Conservation (phyloP, 2,888 invertebrate genomes). For the Drosophila melanosoma region DNA sequence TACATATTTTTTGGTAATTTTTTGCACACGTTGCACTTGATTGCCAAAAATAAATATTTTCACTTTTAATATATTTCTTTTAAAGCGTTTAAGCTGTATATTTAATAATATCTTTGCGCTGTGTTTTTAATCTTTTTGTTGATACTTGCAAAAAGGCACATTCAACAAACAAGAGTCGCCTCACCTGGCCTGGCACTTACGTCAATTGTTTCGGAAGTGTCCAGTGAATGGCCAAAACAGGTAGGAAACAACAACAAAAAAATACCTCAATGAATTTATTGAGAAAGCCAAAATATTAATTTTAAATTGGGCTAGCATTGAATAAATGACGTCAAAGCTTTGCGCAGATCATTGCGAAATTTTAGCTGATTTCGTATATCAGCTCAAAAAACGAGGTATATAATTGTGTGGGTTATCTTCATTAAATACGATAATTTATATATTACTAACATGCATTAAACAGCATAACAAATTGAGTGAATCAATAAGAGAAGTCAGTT, state of each 20-base stretch:
- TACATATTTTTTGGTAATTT: neutral
- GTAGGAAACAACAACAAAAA: no score
- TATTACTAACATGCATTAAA: neutral
- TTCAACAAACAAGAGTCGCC: constrained; percentile 20
- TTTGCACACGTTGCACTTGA: neutral
- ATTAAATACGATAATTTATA: constrained; percentile 18
- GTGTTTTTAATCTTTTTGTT: constrained; percentile 65
- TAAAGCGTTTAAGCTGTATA: constrained; percentile 18
- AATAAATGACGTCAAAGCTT: constrained; percentile 66
- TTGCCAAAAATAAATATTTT: neutral
- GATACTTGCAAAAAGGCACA: constrained; percentile 40
- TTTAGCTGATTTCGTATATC: constrained; percentile 14
- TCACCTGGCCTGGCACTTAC: constrained; percentile 56
- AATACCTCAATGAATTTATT: constrained; percentile 58
- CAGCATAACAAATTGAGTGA: neutral
- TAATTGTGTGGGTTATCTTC: constrained; percentile 36
- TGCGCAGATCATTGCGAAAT: constrained; percentile 16
- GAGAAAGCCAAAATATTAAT: constrained; percentile 67
- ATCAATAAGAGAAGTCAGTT: neutral
- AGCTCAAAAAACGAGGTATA: neutral
- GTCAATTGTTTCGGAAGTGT: constrained; percentile 79
- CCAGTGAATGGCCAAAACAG: constrained; percentile 46
- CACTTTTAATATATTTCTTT: neutral
- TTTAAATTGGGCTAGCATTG: constrained; percentile 66
- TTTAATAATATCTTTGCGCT: constrained; percentile 24